A percentile compares a stretch with the other conserved stretches of the same genome.
Evolutionary conservation across 2,888 invertebrate species (phyloP).

Genomic region (Tenthredo notha): DNA sequence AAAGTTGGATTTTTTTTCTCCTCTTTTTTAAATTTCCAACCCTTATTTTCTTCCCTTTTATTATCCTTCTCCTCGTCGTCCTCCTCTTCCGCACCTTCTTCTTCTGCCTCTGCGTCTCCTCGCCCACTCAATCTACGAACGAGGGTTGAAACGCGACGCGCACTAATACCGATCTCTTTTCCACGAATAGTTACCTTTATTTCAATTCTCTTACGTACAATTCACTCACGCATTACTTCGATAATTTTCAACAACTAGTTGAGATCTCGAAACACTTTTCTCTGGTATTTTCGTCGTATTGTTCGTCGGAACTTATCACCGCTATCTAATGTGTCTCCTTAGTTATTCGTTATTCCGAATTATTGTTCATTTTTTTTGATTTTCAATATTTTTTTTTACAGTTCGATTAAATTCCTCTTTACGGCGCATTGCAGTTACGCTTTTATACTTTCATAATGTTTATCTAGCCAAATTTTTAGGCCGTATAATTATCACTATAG

Average conservation of each 20-base stretch:
- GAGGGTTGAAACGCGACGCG: slow-evolving; percentile 63
- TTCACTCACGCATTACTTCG: neutral
- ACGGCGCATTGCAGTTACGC: slow-evolving; percentile 10
- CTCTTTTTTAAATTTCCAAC: neutral
- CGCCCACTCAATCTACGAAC: slow-evolving; percentile 69
- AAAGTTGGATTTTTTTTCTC: neutral
- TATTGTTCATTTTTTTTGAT: neutral
- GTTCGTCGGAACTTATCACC: neutral
- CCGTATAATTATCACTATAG: neutral
- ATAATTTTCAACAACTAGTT: neutral
- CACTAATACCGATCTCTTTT: neutral
- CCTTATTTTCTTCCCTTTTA: slow-evolving; percentile 6
- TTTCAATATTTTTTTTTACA: neutral
- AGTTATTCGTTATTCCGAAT: neutral
- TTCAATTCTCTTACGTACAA: neutral
- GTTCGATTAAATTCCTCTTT: slow-evolving; percentile 24
- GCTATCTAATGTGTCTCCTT: neutral
- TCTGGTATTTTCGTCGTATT: neutral
- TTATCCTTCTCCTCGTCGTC: slow-evolving; percentile 4
- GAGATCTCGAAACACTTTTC: neutral
- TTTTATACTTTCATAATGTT: neutral
- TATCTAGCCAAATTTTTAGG: neutral
- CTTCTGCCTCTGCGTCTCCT: slow-evolving; percentile 60
- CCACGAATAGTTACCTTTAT: neutral
- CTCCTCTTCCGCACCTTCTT: slow-evolving; percentile 61